Conservation (phyloP, 2,113 vertebrate species). For the Epinephelus moara region DNA sequence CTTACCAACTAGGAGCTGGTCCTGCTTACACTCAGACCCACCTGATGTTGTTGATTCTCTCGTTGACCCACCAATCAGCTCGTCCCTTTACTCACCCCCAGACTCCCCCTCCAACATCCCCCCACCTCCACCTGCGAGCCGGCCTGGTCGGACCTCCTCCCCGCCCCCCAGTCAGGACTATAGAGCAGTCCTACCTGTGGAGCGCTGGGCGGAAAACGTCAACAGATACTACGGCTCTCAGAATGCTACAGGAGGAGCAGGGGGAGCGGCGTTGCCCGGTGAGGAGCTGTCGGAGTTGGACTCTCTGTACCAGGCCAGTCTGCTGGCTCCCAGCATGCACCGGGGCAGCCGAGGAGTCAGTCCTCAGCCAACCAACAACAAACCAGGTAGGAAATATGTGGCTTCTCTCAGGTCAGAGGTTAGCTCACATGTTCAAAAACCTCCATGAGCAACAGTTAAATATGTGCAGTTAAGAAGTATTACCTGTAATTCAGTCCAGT, state of each 20-base stretch:
- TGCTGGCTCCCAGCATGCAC: slow-evolving; percentile 86
- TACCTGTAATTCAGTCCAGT: too few relatives aligned
- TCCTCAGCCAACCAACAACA: slow-evolving; percentile 62
- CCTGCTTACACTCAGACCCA: slow-evolving; percentile 43
- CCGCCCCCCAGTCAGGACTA: slow-evolving; percentile 25
- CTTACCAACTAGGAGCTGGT: slow-evolving; percentile 65
- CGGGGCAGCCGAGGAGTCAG: slow-evolving; percentile 64
- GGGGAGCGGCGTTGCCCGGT: neutral
- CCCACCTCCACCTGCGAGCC: neutral
- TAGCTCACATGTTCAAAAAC: neutral
- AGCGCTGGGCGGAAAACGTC: slow-evolving; percentile 91
- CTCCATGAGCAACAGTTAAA: too few relatives aligned
- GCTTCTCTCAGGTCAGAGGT: neutral
- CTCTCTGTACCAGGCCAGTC: slow-evolving; percentile 94
- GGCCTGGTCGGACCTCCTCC: slow-evolving; percentile 8
- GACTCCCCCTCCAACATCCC: neutral
- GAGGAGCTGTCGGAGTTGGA: slow-evolving; percentile 95
- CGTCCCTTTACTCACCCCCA: neutral
- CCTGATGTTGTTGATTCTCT: slow-evolving; percentile 20
- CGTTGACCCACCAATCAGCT: neutral
- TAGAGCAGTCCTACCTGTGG: slow-evolving; percentile 84
- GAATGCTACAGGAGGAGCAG: slow-evolving; percentile 34
- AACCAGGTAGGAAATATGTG: slow-evolving; percentile 62
- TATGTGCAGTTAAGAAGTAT: too few relatives aligned
- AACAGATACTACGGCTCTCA: slow-evolving; percentile 89